These are phyloP conservation scores for Catocala sponsa DNA, from an alignment of 2,888 invertebrate species.

Conservation along the genomic window DNA sequence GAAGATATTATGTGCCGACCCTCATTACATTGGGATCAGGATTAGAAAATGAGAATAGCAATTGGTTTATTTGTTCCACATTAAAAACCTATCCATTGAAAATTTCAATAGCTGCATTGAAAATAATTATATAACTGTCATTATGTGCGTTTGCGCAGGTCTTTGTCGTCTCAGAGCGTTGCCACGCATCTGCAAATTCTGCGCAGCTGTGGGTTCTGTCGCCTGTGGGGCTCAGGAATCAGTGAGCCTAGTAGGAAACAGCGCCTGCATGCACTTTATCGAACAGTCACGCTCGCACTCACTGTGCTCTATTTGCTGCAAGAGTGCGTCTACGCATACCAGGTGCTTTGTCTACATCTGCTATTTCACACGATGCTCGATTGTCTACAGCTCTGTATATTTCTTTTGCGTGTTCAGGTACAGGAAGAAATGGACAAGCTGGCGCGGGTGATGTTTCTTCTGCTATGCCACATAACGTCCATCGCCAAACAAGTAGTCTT, in stretches of 20 bases:
- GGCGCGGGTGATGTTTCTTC: slow-evolving; percentile 78
- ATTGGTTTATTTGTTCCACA: too few relatives aligned
- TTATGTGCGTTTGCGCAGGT: slow-evolving; percentile 20
- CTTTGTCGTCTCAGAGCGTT: slow-evolving; percentile 48
- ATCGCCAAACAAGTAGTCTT: slow-evolving; percentile 76
- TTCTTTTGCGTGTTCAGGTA: slow-evolving; percentile 51
- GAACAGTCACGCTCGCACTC: slow-evolving; percentile 49
- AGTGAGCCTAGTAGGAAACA: background rate
- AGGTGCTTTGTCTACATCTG: slow-evolving; percentile 40
- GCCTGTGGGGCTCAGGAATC: slow-evolving; percentile 15
- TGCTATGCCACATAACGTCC: slow-evolving; percentile 80
- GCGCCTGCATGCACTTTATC: slow-evolving; percentile 44
- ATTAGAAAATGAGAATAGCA: too few relatives aligned
- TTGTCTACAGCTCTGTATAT: background rate
- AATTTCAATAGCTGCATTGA: too few relatives aligned
- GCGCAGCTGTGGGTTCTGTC: slow-evolving; percentile 56
- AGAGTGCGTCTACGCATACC: slow-evolving; percentile 61
- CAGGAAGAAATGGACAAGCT: slow-evolving; percentile 72
- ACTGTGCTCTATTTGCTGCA: slow-evolving; percentile 58
- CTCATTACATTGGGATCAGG: too few relatives aligned
- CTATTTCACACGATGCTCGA: background rate
- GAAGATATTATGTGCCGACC: too few relatives aligned
- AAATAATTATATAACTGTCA: too few relatives aligned
- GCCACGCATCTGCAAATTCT: slow-evolving; percentile 51
- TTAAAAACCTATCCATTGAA: too few relatives aligned